Conservation (phyloP, 2,888 invertebrate species). For the Yponomeuta cagnagella region DNA sequence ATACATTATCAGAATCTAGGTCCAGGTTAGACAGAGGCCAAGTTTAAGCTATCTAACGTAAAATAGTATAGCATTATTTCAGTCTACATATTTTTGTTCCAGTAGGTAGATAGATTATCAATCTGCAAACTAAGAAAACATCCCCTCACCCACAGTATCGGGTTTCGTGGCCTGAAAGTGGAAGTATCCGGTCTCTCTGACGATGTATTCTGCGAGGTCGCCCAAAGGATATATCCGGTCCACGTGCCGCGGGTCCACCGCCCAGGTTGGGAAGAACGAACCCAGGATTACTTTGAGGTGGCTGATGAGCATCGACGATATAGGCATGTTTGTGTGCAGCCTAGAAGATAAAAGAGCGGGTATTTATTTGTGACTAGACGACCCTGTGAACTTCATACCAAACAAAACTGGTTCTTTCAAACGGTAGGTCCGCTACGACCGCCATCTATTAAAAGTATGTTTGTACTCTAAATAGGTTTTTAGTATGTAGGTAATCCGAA, state of each 20-base stretch:
- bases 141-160: constrained; percentile 82
- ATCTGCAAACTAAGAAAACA: neutral
- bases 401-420: no score
- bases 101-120: neutral
- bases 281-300: constrained; percentile 59
- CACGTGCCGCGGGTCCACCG: constrained; percentile 55
- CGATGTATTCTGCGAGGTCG: constrained; percentile 33
- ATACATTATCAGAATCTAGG: no score
- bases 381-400: constrained; percentile 33
- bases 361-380: constrained; percentile 24
- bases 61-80: no score
- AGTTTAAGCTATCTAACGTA: no score
- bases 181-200: constrained; percentile 78
- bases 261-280: constrained; percentile 63
- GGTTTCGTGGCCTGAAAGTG: constrained; percentile 90
- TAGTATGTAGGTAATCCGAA: no score
- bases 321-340: constrained; percentile 80
- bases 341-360: constrained; percentile 69
- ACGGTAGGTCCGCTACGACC: no score
- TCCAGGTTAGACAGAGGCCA: no score
- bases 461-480: no score
- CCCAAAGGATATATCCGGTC: constrained; percentile 72
- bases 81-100: no score
- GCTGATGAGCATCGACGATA: constrained; percentile 48
- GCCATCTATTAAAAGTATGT: no score